phyloP scores from a whole-genome alignment of 2,888 invertebrate genomes.

The Tetheella fluctuosa region DNA sequence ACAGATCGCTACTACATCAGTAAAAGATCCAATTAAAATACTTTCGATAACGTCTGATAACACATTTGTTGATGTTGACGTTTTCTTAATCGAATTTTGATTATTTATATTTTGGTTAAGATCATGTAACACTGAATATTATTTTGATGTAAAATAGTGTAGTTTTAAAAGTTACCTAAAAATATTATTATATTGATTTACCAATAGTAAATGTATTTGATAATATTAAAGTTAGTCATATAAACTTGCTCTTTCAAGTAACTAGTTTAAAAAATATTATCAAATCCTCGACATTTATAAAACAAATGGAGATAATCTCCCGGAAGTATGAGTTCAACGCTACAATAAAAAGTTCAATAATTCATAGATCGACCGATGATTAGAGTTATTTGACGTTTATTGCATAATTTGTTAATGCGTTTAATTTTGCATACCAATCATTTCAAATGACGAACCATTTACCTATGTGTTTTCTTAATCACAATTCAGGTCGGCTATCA shows the following conservation, averaged over 20 bases:
- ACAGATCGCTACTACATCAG: not conserved
- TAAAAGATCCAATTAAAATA: not conserved
- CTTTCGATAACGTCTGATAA: not conserved
- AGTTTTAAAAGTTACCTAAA: too few species aligned
- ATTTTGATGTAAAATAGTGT: too few species aligned
- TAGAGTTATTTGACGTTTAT: not conserved
- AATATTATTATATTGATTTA: too few species aligned
- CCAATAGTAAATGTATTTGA: too few species aligned
- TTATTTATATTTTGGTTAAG: not conserved
- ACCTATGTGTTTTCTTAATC: not conserved
- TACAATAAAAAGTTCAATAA: constrained; percentile 2
- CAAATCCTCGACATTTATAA: not conserved
- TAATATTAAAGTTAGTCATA: too few species aligned
- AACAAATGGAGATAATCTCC: not conserved
- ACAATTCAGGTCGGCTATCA: not conserved
- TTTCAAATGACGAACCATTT: not conserved
- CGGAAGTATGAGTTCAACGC: not conserved
- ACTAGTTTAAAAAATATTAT: not conserved
- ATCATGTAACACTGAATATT: too few species aligned
- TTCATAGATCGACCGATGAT: constrained; percentile 1
- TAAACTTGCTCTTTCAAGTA: not conserved
- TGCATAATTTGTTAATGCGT: constrained; percentile 3
- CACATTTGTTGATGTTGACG: not conserved
- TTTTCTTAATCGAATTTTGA: not conserved
- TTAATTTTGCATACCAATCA: not conserved